phyloP scores from a whole-genome alignment of 2,113 vertebrate genomes.

The Channa argus region DNA sequence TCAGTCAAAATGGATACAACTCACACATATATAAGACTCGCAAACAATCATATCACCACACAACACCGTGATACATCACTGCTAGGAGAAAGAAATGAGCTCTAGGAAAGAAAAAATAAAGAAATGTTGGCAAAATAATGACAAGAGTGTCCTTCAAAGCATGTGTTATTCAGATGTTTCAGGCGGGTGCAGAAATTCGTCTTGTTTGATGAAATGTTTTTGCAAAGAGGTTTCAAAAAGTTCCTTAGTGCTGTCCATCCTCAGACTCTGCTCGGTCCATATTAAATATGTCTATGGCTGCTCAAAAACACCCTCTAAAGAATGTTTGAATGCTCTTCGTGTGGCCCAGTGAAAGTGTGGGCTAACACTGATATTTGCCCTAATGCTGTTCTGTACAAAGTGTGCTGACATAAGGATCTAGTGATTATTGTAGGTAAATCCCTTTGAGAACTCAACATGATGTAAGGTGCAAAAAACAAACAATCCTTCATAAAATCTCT shows the following conservation, averaged over 20 bases:
- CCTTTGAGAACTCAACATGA: background rate
- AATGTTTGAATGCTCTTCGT: background rate
- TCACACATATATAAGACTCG: background rate
- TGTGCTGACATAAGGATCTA: background rate
- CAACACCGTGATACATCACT: conserved; percentile 10
- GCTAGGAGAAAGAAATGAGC: conserved; percentile 8
- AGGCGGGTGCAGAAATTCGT: background rate
- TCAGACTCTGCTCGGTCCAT: background rate
- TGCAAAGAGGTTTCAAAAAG: conserved; percentile 3
- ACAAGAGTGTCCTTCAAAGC: conserved; percentile 4
- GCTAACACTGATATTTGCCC: too few relatives aligned
- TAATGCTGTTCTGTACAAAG: too few relatives aligned
- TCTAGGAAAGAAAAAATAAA: background rate
- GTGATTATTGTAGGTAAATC: background rate
- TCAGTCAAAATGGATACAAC: background rate
- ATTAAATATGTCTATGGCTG: background rate
- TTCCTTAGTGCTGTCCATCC: background rate
- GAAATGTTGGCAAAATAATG: conserved; percentile 1
- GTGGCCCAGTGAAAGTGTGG: background rate
- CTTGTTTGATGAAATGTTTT: conserved; percentile 10
- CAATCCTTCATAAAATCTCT: background rate
- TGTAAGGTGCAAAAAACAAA: background rate
- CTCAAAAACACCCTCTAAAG: background rate
- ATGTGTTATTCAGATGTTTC: conserved; percentile 12
- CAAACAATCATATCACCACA: conserved; percentile 11